phyloP scores from a whole-genome alignment of 2,797 vertebrate genomes.

The Rhyacichthys aspro region DNA sequence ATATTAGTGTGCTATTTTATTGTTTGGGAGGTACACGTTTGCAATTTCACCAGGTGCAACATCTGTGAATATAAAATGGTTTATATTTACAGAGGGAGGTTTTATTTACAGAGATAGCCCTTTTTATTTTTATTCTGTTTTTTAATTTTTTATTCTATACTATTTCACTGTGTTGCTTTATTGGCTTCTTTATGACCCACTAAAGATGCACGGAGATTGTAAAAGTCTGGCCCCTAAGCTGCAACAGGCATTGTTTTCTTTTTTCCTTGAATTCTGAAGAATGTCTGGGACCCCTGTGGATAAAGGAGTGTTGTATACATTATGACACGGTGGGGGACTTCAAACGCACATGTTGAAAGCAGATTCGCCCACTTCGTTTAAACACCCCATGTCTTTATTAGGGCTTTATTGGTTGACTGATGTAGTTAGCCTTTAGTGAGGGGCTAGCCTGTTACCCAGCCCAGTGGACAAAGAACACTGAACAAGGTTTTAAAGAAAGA shows the following conservation, averaged over 20 bases:
- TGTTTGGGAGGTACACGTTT: not conserved
- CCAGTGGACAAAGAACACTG: too few species aligned
- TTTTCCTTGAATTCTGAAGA: not conserved
- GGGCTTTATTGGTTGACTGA: too few species aligned
- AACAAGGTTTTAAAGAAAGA: too few species aligned
- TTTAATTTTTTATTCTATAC: too few species aligned
- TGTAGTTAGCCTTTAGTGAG: not conserved
- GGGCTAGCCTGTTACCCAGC: too few species aligned
- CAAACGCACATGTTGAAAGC: not conserved
- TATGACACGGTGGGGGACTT: not conserved
- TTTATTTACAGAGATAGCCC: not conserved
- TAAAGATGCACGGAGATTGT: not conserved
- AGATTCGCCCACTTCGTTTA: not conserved
- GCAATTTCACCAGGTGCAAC: too few species aligned
- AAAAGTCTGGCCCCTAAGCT: not conserved
- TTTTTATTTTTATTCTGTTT: not conserved
- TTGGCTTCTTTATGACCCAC: not conserved
- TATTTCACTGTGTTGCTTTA: not conserved
- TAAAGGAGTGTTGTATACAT: not conserved
- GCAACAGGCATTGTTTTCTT: not conserved
- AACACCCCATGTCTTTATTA: not conserved
- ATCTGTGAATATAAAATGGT: too few species aligned
- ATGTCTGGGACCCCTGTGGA: not conserved
- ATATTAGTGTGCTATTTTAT: not conserved
- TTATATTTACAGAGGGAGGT: too few species aligned